A percentile compares a stretch with the other conserved stretches of the same genome.
Conservation (phyloP, 2,797 vertebrate species). For the Chiloscyllium punctatum region DNA sequence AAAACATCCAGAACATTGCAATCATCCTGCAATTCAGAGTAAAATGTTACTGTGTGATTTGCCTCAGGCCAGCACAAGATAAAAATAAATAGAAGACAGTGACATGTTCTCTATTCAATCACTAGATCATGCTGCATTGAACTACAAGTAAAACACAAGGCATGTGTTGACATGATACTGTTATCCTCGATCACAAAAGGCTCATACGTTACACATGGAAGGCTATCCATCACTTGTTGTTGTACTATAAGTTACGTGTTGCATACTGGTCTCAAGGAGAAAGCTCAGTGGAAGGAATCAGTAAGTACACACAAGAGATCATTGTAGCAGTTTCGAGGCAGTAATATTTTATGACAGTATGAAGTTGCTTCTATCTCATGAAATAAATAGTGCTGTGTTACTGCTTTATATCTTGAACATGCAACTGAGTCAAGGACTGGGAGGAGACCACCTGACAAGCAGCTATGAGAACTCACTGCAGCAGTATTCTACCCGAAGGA, state of each 20-base stretch:
- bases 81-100: background rate
- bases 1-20: background rate
- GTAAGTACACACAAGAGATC: background rate
- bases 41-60: background rate
- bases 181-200: background rate
- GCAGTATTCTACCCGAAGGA: too few species aligned
- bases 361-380: background rate
- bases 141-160: background rate
- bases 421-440: too few species aligned
- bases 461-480: too few species aligned
- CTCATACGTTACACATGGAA: background rate
- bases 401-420: too few species aligned
- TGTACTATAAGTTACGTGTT: background rate
- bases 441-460: too few species aligned
- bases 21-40: slow-evolving; percentile 23
- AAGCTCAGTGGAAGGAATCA: background rate
- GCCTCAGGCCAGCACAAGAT: background rate
- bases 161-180: background rate
- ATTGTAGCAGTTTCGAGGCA: background rate
- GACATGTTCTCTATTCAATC: background rate
- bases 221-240: background rate
- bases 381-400: background rate
- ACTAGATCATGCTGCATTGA: background rate
- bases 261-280: background rate
- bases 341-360: background rate